Base-by-base conservation (phyloP, 1,140 invertebrate genomes). In the Drosophila orosa region DNA sequence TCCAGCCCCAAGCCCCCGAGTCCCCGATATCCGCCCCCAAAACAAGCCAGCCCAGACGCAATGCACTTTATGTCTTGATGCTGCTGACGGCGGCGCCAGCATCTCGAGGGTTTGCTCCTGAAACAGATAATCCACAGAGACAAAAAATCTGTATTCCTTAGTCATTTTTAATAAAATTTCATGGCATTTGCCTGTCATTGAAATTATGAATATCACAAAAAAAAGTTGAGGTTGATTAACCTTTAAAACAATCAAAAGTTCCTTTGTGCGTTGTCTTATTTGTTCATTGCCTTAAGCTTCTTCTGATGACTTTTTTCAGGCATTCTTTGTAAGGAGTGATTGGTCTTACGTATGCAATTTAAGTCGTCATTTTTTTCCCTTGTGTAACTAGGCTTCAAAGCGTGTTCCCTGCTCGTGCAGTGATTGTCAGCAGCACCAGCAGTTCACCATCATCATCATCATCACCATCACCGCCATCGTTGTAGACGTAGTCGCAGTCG, bases 1-100 rank as follows among this genome's bases (percentile, higher is more conserved):
- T 35, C 19, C 45, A 48, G 44, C 17, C 37, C 57, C 27, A 35
- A 27, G 15, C n/a, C 25, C 61, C 29, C 50, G 22, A 33, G 27
- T 48, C 42, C 56, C 74, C 60, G 63, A 45, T 37, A 69, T 29
- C 65, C 69, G 42, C 74, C 74, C 75, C 57, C 57, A 59, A 68
- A 76, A 60, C 80, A 72, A 63, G 57, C 73, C 62, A 48, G 31
- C 44, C 61, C 83, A 86, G 78, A 83, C 82, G 65, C 79, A 87
- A 74, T 86, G 83, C 80, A 89, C 80, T 89, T 87, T 83, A 86
- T 89, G 83, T 89, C 52, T 69, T 68, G 55, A 59, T 81, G 48
- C 74, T 87, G 45, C 59, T 82, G 82, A 69, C 60, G 68, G 56
- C 61, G 65, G 50, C 66, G 84, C 72, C 80, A 74, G 25, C 50